A percentile compares a stretch with the other conserved stretches of the same genome.
These are phyloP conservation scores for Desoria tigrina DNA, from an alignment of 2,888 invertebrate genomes.

Conservation along the genomic window DNA sequence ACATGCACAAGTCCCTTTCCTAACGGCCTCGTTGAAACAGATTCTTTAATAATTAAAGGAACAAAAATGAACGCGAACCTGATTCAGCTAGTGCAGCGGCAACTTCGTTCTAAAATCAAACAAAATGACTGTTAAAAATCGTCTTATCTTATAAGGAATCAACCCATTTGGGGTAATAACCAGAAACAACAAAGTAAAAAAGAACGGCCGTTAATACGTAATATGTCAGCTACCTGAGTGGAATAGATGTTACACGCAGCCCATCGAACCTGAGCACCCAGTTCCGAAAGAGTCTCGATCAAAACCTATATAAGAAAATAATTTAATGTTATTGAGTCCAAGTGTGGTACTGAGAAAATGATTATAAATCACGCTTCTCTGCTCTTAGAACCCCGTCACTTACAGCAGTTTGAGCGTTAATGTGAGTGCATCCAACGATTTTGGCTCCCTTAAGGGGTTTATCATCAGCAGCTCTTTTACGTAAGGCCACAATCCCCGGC, in stretches of 20 bases:
- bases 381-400: constrained; percentile 53
- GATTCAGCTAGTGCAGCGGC: constrained; percentile 92
- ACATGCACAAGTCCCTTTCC: neutral
- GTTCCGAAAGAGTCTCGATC: constrained; percentile 82
- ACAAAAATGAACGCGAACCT: constrained; percentile 51
- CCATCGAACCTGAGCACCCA: constrained; percentile 93
- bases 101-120: constrained; percentile 77
- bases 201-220: too few species aligned
- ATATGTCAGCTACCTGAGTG: constrained; percentile 72
- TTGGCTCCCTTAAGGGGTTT: constrained; percentile 93
- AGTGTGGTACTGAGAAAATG: neutral
- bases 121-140: too few species aligned
- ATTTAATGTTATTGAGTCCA: neutral
- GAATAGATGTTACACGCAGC: constrained; percentile 96
- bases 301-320: constrained; percentile 63
- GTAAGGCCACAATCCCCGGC: constrained; percentile 94
- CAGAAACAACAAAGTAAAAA: neutral
- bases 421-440: constrained; percentile 96
- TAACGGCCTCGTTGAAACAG: neutral
- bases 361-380: neutral
- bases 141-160: too few species aligned
- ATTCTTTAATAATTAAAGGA: neutral
- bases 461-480: constrained; percentile 87
- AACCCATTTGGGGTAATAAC: too few species aligned
- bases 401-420: constrained; percentile 96